A percentile compares a stretch with the other conserved stretches of the same genome.
phyloP scores from a whole-genome alignment of 2,113 vertebrate species.

The Baryphthengus martii region DNA sequence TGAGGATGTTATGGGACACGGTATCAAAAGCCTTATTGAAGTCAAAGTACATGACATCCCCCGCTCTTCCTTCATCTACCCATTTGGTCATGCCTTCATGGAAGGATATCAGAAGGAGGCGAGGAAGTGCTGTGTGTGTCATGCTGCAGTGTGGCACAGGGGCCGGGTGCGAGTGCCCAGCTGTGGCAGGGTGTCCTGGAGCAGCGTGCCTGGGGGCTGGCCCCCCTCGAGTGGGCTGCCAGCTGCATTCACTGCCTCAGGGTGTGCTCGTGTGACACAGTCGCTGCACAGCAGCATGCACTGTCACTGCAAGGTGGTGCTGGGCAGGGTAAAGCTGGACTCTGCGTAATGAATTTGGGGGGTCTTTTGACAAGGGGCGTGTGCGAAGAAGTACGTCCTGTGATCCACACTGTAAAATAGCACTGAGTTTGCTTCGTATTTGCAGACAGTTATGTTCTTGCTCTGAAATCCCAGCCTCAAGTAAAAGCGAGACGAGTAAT shows the following conservation, averaged over 20 bases:
- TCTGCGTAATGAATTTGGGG: rapidly evolving
- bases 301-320: neutral
- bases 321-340: neutral
- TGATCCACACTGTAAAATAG: rapidly evolving
- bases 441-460: neutral
- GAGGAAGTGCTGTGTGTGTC: rapidly evolving
- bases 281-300: too few relatives aligned
- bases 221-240: too few relatives aligned
- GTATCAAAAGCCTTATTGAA: too few relatives aligned
- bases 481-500: neutral
- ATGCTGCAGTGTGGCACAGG: neutral
- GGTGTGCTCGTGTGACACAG: too few relatives aligned
- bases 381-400: neutral
- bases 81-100: too few relatives aligned
- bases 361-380: neutral
- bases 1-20: too few relatives aligned
- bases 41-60: too few relatives aligned
- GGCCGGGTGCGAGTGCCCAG: rapidly evolving
- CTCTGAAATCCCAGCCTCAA: neutral
- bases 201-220: too few relatives aligned
- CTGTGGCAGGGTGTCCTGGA: neutral
- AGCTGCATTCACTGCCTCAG: too few relatives aligned
- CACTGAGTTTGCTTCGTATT: rapidly evolving
- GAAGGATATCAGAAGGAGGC: too few relatives aligned
- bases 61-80: too few relatives aligned